These are phyloP conservation scores for Exephanes ischioxanthus DNA, from an alignment of 2,888 invertebrate species.

Conservation along the genomic window DNA sequence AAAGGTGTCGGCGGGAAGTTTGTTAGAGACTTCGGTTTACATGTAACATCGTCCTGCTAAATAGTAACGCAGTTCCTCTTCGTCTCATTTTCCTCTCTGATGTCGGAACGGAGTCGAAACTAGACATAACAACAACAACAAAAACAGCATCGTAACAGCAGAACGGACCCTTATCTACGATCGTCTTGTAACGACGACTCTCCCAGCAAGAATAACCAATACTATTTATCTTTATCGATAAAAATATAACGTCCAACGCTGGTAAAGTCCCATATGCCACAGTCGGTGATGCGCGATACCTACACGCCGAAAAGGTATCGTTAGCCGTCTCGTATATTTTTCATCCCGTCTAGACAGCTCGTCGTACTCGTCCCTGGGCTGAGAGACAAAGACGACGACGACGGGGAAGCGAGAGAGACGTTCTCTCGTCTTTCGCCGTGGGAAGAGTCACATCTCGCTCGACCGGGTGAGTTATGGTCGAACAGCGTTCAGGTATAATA, in stretches of 20 bases:
- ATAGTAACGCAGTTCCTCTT: constrained; percentile 27
- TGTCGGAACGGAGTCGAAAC: background rate
- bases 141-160: background rate
- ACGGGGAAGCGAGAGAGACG: constrained; percentile 34
- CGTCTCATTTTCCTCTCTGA: background rate
- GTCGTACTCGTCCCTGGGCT: constrained; percentile 2
- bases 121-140: background rate
- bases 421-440: constrained; percentile 56
- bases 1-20: background rate
- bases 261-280: constrained; percentile 17
- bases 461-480: constrained; percentile 62
- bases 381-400: constrained; percentile 62
- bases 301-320: constrained; percentile 60
- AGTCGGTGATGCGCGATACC: constrained; percentile 37
- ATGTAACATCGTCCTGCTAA: constrained; percentile 32
- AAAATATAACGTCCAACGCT: constrained; percentile 15
- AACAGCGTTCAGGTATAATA: constrained; percentile 72
- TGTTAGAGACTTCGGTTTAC: constrained; percentile 47
- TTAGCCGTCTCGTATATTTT: constrained; percentile 56
- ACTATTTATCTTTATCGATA: constrained; percentile 18
- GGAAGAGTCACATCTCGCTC: constrained; percentile 46
- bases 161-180: background rate
- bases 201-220: background rate
- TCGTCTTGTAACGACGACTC: constrained; percentile 6
- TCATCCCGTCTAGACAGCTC: constrained; percentile 61